phyloP scores from a whole-genome alignment of 2,888 invertebrate species.

The Cistogaster globosa region DNA sequence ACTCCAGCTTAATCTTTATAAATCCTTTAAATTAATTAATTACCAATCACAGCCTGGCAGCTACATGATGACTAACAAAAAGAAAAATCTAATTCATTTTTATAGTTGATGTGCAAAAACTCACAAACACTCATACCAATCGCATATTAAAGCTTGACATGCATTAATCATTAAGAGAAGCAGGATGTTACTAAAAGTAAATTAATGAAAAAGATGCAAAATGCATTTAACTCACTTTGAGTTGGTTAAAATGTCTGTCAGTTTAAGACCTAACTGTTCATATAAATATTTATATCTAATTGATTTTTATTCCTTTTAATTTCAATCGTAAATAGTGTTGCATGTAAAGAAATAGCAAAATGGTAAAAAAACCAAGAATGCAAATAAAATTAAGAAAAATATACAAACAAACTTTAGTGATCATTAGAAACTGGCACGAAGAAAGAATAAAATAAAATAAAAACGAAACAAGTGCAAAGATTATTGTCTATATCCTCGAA shows the following conservation, averaged over 20 bases:
- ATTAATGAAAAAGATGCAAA: neutral
- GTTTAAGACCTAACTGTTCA: neutral
- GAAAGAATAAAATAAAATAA: no score
- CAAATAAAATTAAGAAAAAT: neutral
- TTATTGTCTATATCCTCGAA: slow-evolving; percentile 50
- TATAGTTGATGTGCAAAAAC: slow-evolving; percentile 63
- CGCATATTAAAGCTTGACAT: slow-evolving; percentile 60
- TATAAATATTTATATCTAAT: neutral
- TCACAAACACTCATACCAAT: slow-evolving; percentile 59
- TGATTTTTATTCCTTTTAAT: no score
- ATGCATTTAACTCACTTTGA: slow-evolving; percentile 38
- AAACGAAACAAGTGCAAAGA: slow-evolving; percentile 4
- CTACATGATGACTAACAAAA: neutral
- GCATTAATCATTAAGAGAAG: slow-evolving; percentile 63
- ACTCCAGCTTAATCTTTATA: slow-evolving; percentile 6
- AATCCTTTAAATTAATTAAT: slow-evolving; percentile 15
- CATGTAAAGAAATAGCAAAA: neutral
- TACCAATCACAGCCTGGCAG: slow-evolving; percentile 7
- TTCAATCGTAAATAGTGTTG: neutral
- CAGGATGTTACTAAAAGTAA: slow-evolving; percentile 28
- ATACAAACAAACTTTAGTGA: neutral
- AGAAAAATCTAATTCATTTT: slow-evolving; percentile 58
- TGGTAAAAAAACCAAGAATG: neutral
- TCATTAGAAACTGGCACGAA: neutral
- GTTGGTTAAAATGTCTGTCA: neutral